Percentiles rank a stretch among this genome's conserved stretches.
Conservation (phyloP, 35 echinoderm and acorn worm species). For the Nesometra sesokonis region DNA sequence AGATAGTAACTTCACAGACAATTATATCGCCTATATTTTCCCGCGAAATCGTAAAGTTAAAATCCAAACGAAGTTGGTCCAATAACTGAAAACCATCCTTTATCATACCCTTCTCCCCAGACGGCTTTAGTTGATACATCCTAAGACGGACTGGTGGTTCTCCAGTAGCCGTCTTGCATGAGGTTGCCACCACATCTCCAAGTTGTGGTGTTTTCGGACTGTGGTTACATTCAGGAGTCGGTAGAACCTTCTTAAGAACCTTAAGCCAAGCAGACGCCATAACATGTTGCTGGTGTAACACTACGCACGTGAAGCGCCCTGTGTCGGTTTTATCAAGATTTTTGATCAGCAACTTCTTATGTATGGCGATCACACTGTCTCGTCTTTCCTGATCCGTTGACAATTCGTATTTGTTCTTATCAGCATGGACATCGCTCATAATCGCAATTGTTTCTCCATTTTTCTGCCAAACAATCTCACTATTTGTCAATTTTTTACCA, state of each 20-base stretch:
- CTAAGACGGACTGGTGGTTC: neutral
- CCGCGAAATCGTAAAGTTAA: neutral
- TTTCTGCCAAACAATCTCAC: neutral
- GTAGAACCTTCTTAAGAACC: neutral
- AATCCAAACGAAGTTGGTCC: neutral
- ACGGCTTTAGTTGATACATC: neutral
- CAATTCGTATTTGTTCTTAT: neutral
- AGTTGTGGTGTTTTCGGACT: neutral
- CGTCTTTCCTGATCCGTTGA: neutral
- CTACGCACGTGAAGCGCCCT: neutral
- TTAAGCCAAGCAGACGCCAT: neutral
- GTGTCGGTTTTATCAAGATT: neutral
- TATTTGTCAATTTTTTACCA: neutral
- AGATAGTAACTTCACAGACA: neutral
- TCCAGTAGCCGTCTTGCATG: neutral
- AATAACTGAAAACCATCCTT: neutral
- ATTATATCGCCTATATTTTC: neutral
- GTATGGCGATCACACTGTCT: neutral
- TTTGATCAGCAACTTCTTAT: neutral
- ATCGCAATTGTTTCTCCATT: neutral
- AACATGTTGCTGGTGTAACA: neutral
- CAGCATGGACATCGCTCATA: too few species aligned
- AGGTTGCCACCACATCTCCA: neutral
- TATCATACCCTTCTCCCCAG: neutral
- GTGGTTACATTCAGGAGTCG: neutral